A percentile compares a stretch with the other conserved stretches of the same genome.
Conservation (phyloP, 2,797 vertebrate species). For the Anguilla anguilla region DNA sequence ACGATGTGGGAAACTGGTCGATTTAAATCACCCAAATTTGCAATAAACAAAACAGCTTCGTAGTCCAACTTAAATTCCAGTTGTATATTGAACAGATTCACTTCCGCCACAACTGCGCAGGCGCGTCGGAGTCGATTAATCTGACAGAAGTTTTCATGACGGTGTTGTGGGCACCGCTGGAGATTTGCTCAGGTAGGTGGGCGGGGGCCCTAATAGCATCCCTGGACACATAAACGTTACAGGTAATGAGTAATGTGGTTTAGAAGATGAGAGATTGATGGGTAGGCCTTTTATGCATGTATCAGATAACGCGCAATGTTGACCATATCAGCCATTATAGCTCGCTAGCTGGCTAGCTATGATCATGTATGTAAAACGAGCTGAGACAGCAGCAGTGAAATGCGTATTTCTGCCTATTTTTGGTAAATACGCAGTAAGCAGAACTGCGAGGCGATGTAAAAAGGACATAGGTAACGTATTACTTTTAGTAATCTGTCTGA, state of each 20-base stretch:
- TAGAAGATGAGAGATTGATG: neutral
- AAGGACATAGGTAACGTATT: neutral
- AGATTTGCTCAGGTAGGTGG: constrained; percentile 72
- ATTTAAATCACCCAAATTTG: constrained; percentile 10
- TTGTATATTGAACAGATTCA: constrained; percentile 27
- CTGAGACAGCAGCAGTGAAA: constrained; percentile 14
- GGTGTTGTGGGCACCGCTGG: constrained; percentile 56
- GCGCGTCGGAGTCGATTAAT: constrained; percentile 56
- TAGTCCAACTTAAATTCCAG: neutral
- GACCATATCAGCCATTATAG: constrained; percentile 16
- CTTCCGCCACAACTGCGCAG: constrained; percentile 64
- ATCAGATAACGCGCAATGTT: neutral
- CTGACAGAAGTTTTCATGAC: constrained; percentile 59
- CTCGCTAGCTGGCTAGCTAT: neutral
- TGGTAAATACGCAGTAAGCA: neutral
- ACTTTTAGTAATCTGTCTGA: neutral
- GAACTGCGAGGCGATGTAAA: no score
- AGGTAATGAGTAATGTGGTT: constrained; percentile 13
- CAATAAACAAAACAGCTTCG: neutral
- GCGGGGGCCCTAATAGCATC: constrained; percentile 55
- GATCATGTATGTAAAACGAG: neutral
- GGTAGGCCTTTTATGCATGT: neutral
- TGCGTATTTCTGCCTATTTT: constrained; percentile 6
- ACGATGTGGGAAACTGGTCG: constrained; percentile 36
- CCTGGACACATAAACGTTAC: constrained; percentile 39